Evolutionary conservation across 2,113 vertebrate genomes (phyloP).

Genomic region (Saimiri boliviensis): DNA sequence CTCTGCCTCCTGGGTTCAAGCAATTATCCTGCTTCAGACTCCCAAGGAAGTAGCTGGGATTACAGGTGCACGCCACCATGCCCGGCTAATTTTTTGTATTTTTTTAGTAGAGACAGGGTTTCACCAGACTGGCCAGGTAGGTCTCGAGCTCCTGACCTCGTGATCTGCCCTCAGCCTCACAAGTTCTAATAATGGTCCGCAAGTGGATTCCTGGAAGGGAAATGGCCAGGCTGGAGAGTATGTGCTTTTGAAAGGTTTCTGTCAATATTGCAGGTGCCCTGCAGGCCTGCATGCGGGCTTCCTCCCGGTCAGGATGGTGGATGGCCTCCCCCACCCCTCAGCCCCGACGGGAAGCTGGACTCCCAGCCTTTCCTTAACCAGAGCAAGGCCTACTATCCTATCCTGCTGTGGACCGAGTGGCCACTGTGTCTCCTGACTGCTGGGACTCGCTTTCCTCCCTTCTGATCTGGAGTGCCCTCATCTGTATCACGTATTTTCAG

Average conservation of each 20-base stretch:
- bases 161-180: too few species aligned
- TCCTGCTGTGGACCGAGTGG: not conserved
- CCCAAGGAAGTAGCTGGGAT: too few species aligned
- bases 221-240: not conserved
- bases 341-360: not conserved
- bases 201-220: not conserved
- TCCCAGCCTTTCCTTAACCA: too few species aligned
- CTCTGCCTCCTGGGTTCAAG: too few species aligned
- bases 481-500: too few species aligned
- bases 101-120: too few species aligned
- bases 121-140: too few species aligned
- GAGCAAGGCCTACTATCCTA: rapidly evolving
- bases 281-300: rapidly evolving
- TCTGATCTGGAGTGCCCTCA: not conserved
- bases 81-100: too few species aligned
- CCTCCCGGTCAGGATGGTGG: not conserved
- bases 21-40: too few species aligned
- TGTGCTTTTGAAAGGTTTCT: rapidly evolving
- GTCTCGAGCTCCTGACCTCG: too few species aligned
- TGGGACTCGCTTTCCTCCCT: not conserved
- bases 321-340: not conserved
- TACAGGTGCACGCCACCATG: too few species aligned
- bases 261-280: rapidly evolving
- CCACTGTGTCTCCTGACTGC: rapidly evolving
- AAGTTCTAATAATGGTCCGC: not conserved